Conservation (phyloP, 2,797 vertebrate species). For the Lemur catta region DNA sequence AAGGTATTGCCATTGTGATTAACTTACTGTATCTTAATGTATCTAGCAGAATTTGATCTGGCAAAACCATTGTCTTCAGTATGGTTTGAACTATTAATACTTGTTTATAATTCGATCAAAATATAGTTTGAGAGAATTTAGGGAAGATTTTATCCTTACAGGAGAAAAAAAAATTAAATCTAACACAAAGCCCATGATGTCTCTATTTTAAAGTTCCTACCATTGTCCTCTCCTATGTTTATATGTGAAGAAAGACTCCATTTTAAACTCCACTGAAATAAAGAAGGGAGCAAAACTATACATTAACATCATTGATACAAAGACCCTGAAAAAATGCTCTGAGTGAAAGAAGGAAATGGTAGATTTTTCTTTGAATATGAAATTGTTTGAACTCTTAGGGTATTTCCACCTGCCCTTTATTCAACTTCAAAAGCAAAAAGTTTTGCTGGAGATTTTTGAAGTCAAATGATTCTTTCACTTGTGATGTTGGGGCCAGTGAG, state of each 20-base stretch:
- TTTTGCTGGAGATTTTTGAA: slow-evolving; percentile 21
- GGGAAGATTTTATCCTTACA: not conserved
- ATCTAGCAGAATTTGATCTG: not conserved
- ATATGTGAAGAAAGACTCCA: not conserved
- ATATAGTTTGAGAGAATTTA: not conserved
- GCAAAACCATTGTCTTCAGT: not conserved
- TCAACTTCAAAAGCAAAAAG: slow-evolving; percentile 11
- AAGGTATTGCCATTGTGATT: not conserved
- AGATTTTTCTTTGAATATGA: not conserved
- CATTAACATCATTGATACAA: not conserved
- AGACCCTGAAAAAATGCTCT: not conserved
- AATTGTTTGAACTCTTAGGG: not conserved
- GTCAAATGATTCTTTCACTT: slow-evolving; percentile 1
- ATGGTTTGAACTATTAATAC: not conserved
- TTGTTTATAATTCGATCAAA: not conserved
- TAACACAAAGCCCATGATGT: not conserved
- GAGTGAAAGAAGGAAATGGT: not conserved
- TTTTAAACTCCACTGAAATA: not conserved
- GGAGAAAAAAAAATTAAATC: not conserved
- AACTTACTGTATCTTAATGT: not conserved
- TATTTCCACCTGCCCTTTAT: not conserved
- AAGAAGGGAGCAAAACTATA: not conserved
- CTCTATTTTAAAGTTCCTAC: not conserved
- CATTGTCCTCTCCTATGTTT: not conserved
- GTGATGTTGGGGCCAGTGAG: not conserved